These are phyloP conservation scores for Acanthosepion pharaonis DNA, from an alignment of 2,888 invertebrate species.

Conservation along the genomic window DNA sequence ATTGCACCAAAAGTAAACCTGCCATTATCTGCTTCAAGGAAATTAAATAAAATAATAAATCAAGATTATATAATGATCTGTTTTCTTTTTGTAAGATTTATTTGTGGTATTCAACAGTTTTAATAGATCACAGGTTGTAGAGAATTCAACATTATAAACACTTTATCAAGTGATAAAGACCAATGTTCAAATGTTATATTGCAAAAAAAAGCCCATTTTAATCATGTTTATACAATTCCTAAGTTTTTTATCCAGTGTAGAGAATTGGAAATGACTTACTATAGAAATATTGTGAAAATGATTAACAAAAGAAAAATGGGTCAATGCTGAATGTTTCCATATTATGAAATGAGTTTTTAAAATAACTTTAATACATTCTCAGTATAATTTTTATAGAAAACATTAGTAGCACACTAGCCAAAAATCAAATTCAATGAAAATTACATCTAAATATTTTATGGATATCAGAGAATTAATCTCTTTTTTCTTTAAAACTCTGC, in stretches of 20 bases:
- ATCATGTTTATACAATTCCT: neutral
- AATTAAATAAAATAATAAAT: neutral
- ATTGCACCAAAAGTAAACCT: too few species aligned
- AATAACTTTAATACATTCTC: neutral
- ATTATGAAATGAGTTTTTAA: neutral
- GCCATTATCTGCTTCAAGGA: neutral
- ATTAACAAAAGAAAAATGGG: neutral
- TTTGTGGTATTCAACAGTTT: neutral
- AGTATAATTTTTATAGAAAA: neutral
- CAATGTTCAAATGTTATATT: conserved; percentile 14
- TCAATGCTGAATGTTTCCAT: neutral
- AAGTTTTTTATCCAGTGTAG: neutral
- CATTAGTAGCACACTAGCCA: too few species aligned
- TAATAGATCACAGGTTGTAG: conserved; percentile 33
- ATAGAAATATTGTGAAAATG: neutral
- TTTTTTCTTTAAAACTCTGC: neutral
- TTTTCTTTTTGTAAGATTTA: neutral
- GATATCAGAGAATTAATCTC: neutral
- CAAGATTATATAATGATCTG: neutral
- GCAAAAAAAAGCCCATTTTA: neutral
- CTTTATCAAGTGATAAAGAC: neutral
- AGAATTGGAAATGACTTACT: conserved; percentile 33
- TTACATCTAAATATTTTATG: conserved; percentile 33
- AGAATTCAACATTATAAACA: conserved; percentile 33
- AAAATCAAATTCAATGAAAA: neutral